Evolutionary conservation across 1,140 invertebrate species (phyloP), one percentile per base, ranked within the genome.

Genomic region (Drosophila busckii): DNA sequence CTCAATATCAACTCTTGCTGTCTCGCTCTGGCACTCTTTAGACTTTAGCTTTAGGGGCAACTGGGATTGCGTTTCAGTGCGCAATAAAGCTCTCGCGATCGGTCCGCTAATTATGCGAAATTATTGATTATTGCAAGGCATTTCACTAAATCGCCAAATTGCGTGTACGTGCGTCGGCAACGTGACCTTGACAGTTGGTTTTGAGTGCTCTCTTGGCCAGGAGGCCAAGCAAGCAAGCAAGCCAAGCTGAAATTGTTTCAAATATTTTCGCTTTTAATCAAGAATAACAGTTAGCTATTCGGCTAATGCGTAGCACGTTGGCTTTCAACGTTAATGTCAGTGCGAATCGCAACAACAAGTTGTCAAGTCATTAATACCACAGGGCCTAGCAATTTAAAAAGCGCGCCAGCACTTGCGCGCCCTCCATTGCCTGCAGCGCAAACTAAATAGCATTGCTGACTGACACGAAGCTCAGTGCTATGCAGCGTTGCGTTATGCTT

Each of bases 61-160:
- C 12, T 37, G 17, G 38, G 17, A 44, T 78, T 71, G 71, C 71
- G 71, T 78, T 78, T 71, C 63, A 71, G 15, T 34, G 34, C 26
- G 68, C 68, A 45, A 78, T 78, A 78, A 80, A 80, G 67, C 29
- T 52, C 45, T 31, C 35, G 29, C 40, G 56, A 64, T 52, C 61
- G 62, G 45, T 40, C 31, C 62, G 41, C 50, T 78, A 80, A 78
- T 78, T 80, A 78, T 78, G 71, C 48, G 50, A 68, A 80, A 78
- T 78, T 78, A 80, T 78, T 71, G 73, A 78, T 63, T 80, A 80
- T 80, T 78, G 53, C 63, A 44, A 20, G 53, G 73, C 48, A 64
- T 78, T 60, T 71, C 67, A 78, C 73, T 68, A 78, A 80, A 61
- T 53, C 68, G 63, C 62, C 62, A 78, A 78, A 78, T 78, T 80